These are phyloP conservation scores for Netelia fuscicornis DNA, from an alignment of 2,888 invertebrate species.

Conservation along the genomic window DNA sequence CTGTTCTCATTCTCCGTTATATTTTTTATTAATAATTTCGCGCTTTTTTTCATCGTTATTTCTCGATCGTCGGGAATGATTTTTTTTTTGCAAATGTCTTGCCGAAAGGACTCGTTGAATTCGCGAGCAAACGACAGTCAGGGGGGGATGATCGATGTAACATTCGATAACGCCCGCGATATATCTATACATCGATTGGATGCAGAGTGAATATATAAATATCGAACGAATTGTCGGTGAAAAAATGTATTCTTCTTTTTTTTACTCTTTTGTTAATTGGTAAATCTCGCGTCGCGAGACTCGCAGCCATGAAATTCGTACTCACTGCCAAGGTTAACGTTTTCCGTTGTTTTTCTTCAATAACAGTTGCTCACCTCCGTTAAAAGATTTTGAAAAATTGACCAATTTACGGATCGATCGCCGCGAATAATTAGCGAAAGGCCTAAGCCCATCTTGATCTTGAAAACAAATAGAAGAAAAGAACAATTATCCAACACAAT, in stretches of 20 bases:
- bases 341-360: neutral
- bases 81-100: slow-evolving; percentile 12
- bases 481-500: slow-evolving; percentile 33
- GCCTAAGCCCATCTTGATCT: slow-evolving; percentile 29
- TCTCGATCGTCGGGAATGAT: slow-evolving; percentile 12
- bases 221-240: slow-evolving; percentile 28
- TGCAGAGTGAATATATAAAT: slow-evolving; percentile 55
- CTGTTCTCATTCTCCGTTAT: slow-evolving; percentile 23
- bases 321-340: slow-evolving; percentile 54
- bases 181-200: slow-evolving; percentile 56
- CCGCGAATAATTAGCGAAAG: slow-evolving; percentile 2
- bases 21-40: slow-evolving; percentile 22
- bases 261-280: slow-evolving; percentile 27
- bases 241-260: slow-evolving; percentile 30
- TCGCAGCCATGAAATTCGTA: slow-evolving; percentile 16
- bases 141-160: neutral
- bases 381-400: slow-evolving; percentile 12
- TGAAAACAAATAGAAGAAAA: slow-evolving; percentile 6
- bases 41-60: slow-evolving; percentile 8
- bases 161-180: slow-evolving; percentile 36
- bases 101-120: neutral
- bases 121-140: neutral
- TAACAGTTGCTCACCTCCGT: neutral
- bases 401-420: slow-evolving; percentile 24
- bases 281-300: slow-evolving; percentile 29